Evolutionary conservation across 2,797 vertebrate species (phyloP).

Genomic region (Muscicapa comitata): DNA sequence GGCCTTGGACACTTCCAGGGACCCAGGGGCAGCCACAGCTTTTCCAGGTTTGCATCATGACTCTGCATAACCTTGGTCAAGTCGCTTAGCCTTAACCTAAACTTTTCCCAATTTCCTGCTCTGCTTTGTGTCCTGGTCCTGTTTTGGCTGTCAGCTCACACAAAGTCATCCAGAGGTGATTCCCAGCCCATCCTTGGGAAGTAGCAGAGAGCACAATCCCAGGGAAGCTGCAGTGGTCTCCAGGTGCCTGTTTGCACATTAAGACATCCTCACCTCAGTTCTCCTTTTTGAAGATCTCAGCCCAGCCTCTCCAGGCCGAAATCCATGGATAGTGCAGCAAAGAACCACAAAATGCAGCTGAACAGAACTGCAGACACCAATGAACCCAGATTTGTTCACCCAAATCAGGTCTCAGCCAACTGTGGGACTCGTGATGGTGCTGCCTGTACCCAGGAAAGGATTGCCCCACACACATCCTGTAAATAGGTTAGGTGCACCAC

Average conservation of each 20-base stretch:
- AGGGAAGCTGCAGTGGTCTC: background rate
- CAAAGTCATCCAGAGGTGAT: background rate
- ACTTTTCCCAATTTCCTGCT: background rate
- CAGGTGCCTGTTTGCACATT: background rate
- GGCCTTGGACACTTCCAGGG: background rate
- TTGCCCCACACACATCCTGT: too few relatives aligned
- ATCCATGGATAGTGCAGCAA: background rate
- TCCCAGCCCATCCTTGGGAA: background rate
- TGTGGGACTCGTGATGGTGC: background rate
- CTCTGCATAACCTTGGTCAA: background rate
- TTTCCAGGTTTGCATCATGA: background rate
- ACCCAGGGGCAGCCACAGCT: background rate
- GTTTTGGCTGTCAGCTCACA: background rate
- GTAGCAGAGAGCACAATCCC: background rate
- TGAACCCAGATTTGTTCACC: background rate
- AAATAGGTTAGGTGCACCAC: too few relatives aligned
- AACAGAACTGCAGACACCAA: background rate
- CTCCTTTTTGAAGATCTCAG: background rate
- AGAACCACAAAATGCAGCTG: background rate
- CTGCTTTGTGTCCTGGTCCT: background rate
- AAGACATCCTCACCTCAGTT: background rate
- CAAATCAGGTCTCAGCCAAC: background rate
- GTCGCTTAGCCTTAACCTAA: background rate
- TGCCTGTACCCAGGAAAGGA: background rate
- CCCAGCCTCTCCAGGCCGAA: background rate